Conservation (phyloP, 2,113 vertebrate genomes). For the Anolis sagrei region DNA sequence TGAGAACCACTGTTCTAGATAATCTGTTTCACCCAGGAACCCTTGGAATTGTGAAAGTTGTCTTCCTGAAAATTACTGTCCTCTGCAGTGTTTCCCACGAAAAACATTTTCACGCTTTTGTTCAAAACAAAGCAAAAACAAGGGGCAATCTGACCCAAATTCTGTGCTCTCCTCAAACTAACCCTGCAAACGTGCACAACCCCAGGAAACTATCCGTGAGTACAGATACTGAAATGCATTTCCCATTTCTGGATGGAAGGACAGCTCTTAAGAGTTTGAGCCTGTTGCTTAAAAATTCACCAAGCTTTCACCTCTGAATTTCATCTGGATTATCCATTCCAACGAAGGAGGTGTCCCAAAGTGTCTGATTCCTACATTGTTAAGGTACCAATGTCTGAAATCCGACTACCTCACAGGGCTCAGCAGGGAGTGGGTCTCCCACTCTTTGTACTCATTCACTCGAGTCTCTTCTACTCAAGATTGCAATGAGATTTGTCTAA, state of each 20-base stretch:
- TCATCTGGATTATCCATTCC: slow-evolving; percentile 55
- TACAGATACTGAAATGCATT: background rate
- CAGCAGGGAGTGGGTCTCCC: slow-evolving; percentile 8
- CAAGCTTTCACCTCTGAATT: background rate
- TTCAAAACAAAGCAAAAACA: too few species aligned
- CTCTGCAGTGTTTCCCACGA: too few species aligned
- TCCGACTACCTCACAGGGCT: slow-evolving; percentile 34
- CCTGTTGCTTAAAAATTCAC: slow-evolving; percentile 45
- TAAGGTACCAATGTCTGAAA: slow-evolving; percentile 63
- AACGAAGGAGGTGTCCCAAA: slow-evolving; percentile 41
- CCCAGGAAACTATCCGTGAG: background rate
- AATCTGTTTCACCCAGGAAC: too few species aligned
- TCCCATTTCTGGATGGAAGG: background rate
- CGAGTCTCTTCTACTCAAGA: slow-evolving; percentile 39
- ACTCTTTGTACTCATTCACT: slow-evolving; percentile 26
- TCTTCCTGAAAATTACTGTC: too few species aligned
- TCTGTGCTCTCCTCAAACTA: background rate
- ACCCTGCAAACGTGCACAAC: background rate
- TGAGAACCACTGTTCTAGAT: too few species aligned
- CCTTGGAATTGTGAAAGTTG: too few species aligned
- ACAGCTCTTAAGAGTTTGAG: background rate
- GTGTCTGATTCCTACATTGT: slow-evolving; percentile 59
- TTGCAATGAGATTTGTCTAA: slow-evolving; percentile 50
- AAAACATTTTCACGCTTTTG: too few species aligned
- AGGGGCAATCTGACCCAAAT: background rate